Evolutionary conservation across 2,888 invertebrate species (phyloP).

Genomic region (Drosophila nr. perissopoda): DNA sequence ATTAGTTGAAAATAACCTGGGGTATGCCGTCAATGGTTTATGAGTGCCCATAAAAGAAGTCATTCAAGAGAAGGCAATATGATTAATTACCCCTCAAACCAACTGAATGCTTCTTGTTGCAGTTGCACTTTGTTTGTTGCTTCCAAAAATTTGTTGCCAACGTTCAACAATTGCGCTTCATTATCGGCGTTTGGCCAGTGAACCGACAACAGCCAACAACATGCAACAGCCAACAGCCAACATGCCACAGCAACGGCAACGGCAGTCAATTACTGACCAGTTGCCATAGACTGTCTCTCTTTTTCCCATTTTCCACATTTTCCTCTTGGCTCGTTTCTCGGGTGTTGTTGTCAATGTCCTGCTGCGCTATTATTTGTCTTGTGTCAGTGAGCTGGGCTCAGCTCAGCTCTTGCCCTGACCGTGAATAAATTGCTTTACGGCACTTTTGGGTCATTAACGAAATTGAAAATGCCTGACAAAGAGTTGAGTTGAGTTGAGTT

Average conservation of each 20-base stretch:
- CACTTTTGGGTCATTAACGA: slow-evolving; percentile 84
- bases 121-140: slow-evolving; percentile 63
- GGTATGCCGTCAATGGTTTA: slow-evolving; percentile 39
- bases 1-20: slow-evolving; percentile 62
- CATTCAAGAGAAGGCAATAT: slow-evolving; percentile 55
- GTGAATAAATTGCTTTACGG: slow-evolving; percentile 82
- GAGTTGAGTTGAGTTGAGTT: slow-evolving; percentile 42
- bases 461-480: slow-evolving; percentile 81
- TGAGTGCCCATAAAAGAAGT: slow-evolving; percentile 61
- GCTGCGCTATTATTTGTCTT: slow-evolving; percentile 84
- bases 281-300: slow-evolving; percentile 55
- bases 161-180: slow-evolving; percentile 76
- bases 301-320: slow-evolving; percentile 27
- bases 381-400: slow-evolving; percentile 55
- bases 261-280: slow-evolving; percentile 69
- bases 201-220: slow-evolving; percentile 24
- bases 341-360: slow-evolving; percentile 84
- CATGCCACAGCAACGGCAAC: slow-evolving; percentile 38
- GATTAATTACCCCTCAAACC: slow-evolving; percentile 64
- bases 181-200: slow-evolving; percentile 75
- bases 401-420: slow-evolving; percentile 29
- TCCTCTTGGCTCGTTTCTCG: slow-evolving; percentile 37
- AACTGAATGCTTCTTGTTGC: slow-evolving; percentile 39
- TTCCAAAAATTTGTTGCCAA: slow-evolving; percentile 67
- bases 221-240: slow-evolving; percentile 35